Base-by-base conservation (phyloP, 2,888 invertebrate genomes). In the Hirtodrosophila cameraria region DNA sequence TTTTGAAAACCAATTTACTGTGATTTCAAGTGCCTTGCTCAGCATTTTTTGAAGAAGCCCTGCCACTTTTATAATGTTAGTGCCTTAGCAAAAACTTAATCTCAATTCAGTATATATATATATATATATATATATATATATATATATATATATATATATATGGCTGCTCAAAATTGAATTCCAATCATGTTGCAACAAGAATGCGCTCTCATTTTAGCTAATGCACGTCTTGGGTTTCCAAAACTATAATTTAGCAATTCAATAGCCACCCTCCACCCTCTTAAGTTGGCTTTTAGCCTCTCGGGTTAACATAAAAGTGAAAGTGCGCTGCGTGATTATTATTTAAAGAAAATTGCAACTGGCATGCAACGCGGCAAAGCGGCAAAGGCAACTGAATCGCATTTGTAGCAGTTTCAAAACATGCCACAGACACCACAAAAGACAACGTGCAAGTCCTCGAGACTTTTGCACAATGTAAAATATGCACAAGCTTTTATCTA, bases 251-350 rank as follows among this genome's bases (percentile, higher is more conserved):
- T 54, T 52, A 70, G 71, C 57, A 53, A 75, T 68, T 43, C 41
- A 55, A 46, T 42, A 35, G 53, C 25, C 43, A 8, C 53, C 16
- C 43, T 23, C 23, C n/a, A n/a, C 7, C 18, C 18, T 11, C 7
- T 18, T 18, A 4, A 28, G 12, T 16, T 23, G 20, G n/a, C 11
- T n/a, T n/a, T 15, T 25, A 9, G 15, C 31, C n/a, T 11, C 38
- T 43, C 53, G 69, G 78, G 65, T 52, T 75, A 82, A 73, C 70
- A 67, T 55, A 70, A 81, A 83, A 81, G 86, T 63, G 80, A 81
- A 83, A 81, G 84, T 84, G 50, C 60, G 55, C 59, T 58, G 57
- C 60, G 71, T 83, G 72, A 84, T 77, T 67, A 72, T 68, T 82
- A 63, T 80, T 80, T 69, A 53, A 75, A 57, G 75, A 60, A 86